Percentiles rank a stretch among this genome's conserved stretches.
Evolutionary conservation across 2,888 invertebrate species (phyloP).

Genomic region (Spilosoma lubricipeda): DNA sequence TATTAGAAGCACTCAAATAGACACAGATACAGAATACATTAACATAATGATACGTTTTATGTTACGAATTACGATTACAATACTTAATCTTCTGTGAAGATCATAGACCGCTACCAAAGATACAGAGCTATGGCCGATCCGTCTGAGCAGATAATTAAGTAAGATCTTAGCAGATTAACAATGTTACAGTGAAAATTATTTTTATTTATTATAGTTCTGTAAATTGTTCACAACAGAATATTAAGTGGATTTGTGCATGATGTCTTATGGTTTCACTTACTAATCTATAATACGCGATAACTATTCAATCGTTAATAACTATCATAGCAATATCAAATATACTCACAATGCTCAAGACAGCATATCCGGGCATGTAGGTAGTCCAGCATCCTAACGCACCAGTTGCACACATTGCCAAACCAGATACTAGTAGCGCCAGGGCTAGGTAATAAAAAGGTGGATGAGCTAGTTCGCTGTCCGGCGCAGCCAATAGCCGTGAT

Average conservation of each 20-base stretch:
- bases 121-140: neutral
- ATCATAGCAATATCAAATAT: neutral
- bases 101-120: neutral
- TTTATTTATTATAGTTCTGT: no score
- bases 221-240: neutral
- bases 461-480: conserved; percentile 87
- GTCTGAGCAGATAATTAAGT: neutral
- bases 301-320: neutral
- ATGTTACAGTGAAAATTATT: neutral
- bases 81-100: neutral
- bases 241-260: neutral
- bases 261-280: neutral
- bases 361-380: conserved; percentile 91
- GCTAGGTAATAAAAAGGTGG: conserved; percentile 92
- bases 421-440: conserved; percentile 89
- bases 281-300: neutral
- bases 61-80: neutral
- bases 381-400: conserved; percentile 94
- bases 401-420: conserved; percentile 89
- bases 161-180: neutral
- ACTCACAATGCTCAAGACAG: conserved; percentile 90
- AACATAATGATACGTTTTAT: neutral
- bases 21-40: neutral
- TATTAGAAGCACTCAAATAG: neutral
- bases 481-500: conserved; percentile 89